A percentile compares a stretch with the other conserved stretches of the same genome.
phyloP scores from a whole-genome alignment of 1,140 invertebrate genomes.

The Acyrthosiphon pisum region DNA sequence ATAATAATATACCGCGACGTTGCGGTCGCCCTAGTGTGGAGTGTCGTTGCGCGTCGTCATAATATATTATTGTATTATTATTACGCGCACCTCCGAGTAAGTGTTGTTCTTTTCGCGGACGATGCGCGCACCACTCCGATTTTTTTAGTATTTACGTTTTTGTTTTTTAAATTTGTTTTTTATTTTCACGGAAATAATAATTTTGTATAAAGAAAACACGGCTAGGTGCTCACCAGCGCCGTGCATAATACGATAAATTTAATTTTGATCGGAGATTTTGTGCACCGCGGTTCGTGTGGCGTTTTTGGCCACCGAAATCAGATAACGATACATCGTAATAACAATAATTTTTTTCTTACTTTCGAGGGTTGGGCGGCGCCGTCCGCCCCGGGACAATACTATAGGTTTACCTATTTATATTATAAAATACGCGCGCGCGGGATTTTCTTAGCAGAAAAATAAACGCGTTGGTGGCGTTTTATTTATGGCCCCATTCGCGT shows the following conservation, averaged over 20 bases:
- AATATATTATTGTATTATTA: background rate
- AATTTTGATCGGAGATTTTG: background rate
- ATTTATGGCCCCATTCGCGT: constrained; percentile 37
- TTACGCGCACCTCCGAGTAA: background rate
- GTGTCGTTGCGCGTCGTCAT: background rate
- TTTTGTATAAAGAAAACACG: background rate
- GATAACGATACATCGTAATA: background rate
- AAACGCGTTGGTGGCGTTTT: background rate
- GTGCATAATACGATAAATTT: background rate
- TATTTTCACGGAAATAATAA: background rate
- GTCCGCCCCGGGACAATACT: background rate
- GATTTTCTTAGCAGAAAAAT: constrained; percentile 39
- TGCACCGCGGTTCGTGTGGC: background rate
- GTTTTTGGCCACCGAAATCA: background rate
- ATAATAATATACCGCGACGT: background rate
- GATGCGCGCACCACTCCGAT: too few species aligned
- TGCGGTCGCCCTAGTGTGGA: too few species aligned
- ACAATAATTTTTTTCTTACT: constrained; percentile 14
- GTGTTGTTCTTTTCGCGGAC: background rate
- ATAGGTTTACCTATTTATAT: background rate
- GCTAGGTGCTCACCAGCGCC: background rate
- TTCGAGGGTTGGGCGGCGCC: background rate
- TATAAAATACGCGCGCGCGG: constrained; percentile 2
- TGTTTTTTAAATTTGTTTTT: too few species aligned
- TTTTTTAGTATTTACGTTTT: too few species aligned